phyloP scores from a whole-genome alignment of 35 echinoderm and acorn worm species.

The Stichopus chloronotus region DNA sequence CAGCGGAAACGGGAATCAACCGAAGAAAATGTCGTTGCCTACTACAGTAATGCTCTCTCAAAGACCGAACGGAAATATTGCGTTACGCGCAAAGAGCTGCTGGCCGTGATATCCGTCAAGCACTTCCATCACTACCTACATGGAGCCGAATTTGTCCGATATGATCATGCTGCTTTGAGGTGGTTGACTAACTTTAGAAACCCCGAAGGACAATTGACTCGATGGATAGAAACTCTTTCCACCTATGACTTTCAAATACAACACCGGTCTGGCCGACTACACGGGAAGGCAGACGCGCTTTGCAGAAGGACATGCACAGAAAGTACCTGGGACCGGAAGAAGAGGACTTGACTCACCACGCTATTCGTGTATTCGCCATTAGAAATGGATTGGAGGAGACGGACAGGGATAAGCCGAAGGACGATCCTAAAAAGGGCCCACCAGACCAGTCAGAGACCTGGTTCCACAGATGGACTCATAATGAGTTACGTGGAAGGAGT shows the following conservation, averaged over 20 bases:
- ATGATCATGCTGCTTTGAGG: too few species aligned
- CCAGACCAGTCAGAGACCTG: background rate
- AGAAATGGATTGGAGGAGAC: conserved; percentile 37
- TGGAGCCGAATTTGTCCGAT: background rate
- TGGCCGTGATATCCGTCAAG: background rate
- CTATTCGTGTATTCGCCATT: background rate
- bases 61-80: too few species aligned
- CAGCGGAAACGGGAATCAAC: too few species aligned
- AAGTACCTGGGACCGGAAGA: background rate
- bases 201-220: too few species aligned
- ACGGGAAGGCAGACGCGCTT: conserved; percentile 65
- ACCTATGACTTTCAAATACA: too few species aligned
- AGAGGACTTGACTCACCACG: background rate
- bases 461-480: conserved; percentile 22
- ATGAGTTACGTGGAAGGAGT: background rate
- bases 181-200: too few species aligned
- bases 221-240: too few species aligned
- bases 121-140: background rate
- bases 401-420: conserved; percentile 53
- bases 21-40: background rate
- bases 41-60: background rate
- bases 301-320: conserved; percentile 64
- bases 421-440: conserved; percentile 34
- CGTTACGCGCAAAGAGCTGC: too few species aligned
- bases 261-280: too few species aligned